Evolutionary conservation across 1,140 invertebrate genomes (phyloP).

Genomic region (Monochamus saltuarius): DNA sequence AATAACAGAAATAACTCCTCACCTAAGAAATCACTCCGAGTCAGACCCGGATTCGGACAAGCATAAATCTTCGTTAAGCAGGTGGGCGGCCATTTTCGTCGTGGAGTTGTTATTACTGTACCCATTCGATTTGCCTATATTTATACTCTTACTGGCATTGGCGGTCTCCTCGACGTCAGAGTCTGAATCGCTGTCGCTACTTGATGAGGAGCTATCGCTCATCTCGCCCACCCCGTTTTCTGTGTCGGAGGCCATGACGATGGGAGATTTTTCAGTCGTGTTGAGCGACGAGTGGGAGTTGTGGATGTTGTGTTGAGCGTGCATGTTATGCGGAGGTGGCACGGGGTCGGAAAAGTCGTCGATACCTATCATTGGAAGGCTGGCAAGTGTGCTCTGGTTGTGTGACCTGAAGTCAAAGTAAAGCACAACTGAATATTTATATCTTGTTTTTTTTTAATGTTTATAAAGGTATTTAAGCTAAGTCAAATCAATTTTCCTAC

Average conservation of each 20-base stretch:
- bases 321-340: conserved; percentile 26
- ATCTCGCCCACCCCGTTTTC: conserved; percentile 44
- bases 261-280: not conserved
- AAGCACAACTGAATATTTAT: too few relatives aligned
- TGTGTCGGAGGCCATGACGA: conserved; percentile 6
- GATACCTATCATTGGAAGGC: conserved; percentile 73
- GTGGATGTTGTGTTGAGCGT: conserved; percentile 14
- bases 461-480: too few relatives aligned
- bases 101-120: conserved; percentile 49
- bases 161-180: conserved; percentile 39
- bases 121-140: conserved; percentile 40
- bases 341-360: conserved; percentile 58
- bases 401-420: conserved; percentile 41
- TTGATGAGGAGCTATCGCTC: conserved; percentile 44
- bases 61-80: conserved; percentile 73
- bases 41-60: conserved; percentile 75
- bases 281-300: conserved; percentile 10
- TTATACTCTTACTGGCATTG: conserved; percentile 25
- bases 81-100: conserved; percentile 54
- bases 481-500: too few relatives aligned
- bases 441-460: too few relatives aligned
- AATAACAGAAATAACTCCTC: conserved; percentile 6
- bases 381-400: conserved; percentile 63
- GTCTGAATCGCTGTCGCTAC: conserved; percentile 48
- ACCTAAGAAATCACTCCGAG: conserved; percentile 39